phyloP scores from a whole-genome alignment of 92 coral and sea anemone species.

The Actinostola sp. region DNA sequence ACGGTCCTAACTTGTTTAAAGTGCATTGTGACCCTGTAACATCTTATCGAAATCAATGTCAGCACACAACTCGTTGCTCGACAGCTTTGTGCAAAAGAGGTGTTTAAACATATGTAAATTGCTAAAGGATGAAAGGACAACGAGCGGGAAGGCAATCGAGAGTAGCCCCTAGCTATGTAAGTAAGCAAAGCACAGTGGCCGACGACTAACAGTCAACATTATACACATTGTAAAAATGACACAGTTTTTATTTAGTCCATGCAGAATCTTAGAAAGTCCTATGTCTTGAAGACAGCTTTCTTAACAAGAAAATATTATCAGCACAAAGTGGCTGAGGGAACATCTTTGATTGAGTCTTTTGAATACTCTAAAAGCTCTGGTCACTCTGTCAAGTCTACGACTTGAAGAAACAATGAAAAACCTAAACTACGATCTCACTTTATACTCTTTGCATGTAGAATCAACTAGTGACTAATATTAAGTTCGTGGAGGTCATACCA shows the following conservation, averaged over 20 bases:
- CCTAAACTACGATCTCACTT: too few relatives aligned
- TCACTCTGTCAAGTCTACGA: constrained; percentile 21
- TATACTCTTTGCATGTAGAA: too few relatives aligned
- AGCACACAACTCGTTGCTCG: constrained; percentile 22
- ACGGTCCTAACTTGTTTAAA: constrained; percentile 5
- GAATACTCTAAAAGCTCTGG: constrained; percentile 39
- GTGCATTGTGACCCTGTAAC: constrained; percentile 32
- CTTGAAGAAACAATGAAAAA: not conserved
- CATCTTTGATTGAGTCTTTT: constrained; percentile 12
- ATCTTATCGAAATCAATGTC: constrained; percentile 28
- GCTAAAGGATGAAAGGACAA: constrained; percentile 20
- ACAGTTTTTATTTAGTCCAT: constrained; percentile 20
- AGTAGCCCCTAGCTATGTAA: not conserved
- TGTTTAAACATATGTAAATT: constrained; percentile 6
- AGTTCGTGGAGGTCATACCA: constrained; percentile 3
- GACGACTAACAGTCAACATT: constrained; percentile 1
- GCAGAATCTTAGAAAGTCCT: constrained; percentile 8
- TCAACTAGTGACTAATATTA: constrained; percentile 13
- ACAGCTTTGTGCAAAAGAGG: constrained; percentile 28
- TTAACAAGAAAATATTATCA: constrained; percentile 13
- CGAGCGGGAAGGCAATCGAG: not conserved
- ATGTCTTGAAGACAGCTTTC: constrained; percentile 20
- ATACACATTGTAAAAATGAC: not conserved
- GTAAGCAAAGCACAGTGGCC: too few relatives aligned
- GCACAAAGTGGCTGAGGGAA: constrained; percentile 13